Conservation (phyloP, 2,888 invertebrate species). For the Tiphia femorata region DNA sequence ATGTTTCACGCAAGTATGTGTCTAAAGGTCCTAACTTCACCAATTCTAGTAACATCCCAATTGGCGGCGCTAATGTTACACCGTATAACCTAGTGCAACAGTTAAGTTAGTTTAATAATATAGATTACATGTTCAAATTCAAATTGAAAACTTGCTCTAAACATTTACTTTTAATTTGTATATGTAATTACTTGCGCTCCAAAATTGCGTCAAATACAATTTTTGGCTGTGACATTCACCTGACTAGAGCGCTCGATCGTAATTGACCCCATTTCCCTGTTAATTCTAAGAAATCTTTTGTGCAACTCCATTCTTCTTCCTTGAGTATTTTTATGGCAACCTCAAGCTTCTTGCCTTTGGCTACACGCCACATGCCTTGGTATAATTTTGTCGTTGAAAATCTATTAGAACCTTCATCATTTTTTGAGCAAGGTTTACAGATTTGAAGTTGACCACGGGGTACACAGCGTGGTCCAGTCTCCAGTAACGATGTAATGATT, state of each 20-base stretch:
- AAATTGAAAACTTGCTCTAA: constrained; percentile 1
- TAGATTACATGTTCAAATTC: too few species aligned
- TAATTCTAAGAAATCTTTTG: constrained; percentile 82
- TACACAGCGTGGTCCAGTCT: constrained; percentile 75
- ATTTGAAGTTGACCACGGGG: constrained; percentile 78
- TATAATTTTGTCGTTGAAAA: constrained; percentile 66
- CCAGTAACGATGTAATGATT: constrained; percentile 64
- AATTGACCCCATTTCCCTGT: constrained; percentile 85
- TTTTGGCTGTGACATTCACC: constrained; percentile 45
- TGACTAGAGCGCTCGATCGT: constrained; percentile 81
- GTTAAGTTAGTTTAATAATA: constrained; percentile 1
- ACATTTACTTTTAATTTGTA: neutral
- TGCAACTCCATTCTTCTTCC: constrained; percentile 70
- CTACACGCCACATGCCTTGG: constrained; percentile 83
- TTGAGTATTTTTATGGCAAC: constrained; percentile 86
- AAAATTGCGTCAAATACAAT: too few species aligned
- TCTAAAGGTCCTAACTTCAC: constrained; percentile 84
- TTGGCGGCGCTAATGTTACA: constrained; percentile 80
- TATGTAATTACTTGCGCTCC: too few species aligned
- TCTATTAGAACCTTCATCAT: constrained; percentile 37
- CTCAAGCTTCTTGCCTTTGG: constrained; percentile 81
- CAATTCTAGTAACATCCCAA: constrained; percentile 86
- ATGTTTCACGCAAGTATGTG: constrained; percentile 73
- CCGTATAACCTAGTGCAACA: constrained; percentile 75
- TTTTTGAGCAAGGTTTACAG: constrained; percentile 73